phyloP scores from a whole-genome alignment of 2,888 invertebrate species.

The Aquatica leii region DNA sequence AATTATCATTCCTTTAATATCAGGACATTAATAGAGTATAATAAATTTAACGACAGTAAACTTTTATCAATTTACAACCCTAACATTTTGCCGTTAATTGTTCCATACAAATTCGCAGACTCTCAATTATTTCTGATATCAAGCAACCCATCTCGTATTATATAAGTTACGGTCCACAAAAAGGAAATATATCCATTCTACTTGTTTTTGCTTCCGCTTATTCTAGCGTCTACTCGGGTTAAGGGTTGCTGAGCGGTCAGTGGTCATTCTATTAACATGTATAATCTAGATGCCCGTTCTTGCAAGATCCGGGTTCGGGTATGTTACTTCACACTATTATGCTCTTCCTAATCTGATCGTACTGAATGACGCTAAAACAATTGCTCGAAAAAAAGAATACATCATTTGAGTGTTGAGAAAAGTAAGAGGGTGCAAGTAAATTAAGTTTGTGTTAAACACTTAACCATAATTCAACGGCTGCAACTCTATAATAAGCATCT shows the following conservation, averaged over 20 bases:
- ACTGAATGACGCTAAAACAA: slow-evolving; percentile 32
- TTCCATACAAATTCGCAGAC: slow-evolving; percentile 54
- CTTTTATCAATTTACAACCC: slow-evolving; percentile 42
- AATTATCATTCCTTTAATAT: slow-evolving; percentile 22
- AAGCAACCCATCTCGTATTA: slow-evolving; percentile 54
- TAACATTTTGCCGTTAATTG: slow-evolving; percentile 53
- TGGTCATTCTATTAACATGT: slow-evolving; percentile 63
- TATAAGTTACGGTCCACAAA: slow-evolving; percentile 57
- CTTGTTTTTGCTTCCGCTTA: slow-evolving; percentile 60
- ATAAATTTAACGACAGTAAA: slow-evolving; percentile 34
- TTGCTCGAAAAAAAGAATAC: slow-evolving; percentile 22
- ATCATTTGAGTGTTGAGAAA: no score
- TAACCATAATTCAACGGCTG: no score
- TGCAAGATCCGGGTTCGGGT: slow-evolving; percentile 46
- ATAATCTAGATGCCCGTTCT: slow-evolving; percentile 62
- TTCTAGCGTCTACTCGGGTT: slow-evolving; percentile 46
- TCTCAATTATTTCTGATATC: slow-evolving; percentile 56
- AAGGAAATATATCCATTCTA: slow-evolving; percentile 62
- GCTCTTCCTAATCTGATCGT: slow-evolving; percentile 33
- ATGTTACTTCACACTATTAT: slow-evolving; percentile 50
- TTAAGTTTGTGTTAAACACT: no score
- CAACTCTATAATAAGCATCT: no score
- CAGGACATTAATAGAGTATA: slow-evolving; percentile 27
- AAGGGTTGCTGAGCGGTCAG: slow-evolving; percentile 54
- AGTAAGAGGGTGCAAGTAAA: no score